Percentiles rank a stretch among this genome's conserved stretches.
These are phyloP conservation scores for Eueremaeus valkanovi DNA, from an alignment of 2,888 invertebrate genomes.

Conservation along the genomic window DNA sequence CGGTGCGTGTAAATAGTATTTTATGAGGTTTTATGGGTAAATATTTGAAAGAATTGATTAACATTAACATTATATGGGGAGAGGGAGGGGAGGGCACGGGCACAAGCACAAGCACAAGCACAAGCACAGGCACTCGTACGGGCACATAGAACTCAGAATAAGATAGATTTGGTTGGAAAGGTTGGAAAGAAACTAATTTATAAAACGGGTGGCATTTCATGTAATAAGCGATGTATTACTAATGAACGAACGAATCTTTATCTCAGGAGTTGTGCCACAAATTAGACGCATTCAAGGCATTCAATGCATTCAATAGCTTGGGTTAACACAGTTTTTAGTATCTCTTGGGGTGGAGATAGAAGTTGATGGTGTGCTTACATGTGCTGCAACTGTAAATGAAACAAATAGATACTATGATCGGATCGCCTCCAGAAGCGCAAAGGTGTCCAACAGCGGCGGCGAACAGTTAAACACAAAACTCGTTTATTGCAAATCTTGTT, in stretches of 20 bases:
- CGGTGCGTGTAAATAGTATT: conserved; percentile 31
- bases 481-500: conserved; percentile 35
- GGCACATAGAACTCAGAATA: not conserved
- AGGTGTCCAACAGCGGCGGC: conserved; percentile 36
- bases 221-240: conserved; percentile 32
- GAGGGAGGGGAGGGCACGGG: no score
- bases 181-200: conserved; percentile 15
- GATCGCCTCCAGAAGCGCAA: conserved; percentile 22
- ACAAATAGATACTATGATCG: conserved; percentile 4
- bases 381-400: conserved; percentile 36
- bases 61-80: not conserved
- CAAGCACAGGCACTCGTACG: not conserved
- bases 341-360: conserved; percentile 31
- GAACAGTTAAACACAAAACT: conserved; percentile 19
- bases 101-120: no score
- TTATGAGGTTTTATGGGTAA: conserved; percentile 31
- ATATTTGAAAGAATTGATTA: conserved; percentile 35
- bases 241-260: conserved; percentile 11
- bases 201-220: conserved; percentile 35
- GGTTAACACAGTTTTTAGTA: conserved; percentile 28
- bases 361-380: no score
- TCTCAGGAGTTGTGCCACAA: conserved; percentile 10
- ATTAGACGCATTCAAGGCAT: conserved; percentile 30
- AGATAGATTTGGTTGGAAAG: not conserved
- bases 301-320: no score